phyloP scores from a whole-genome alignment of 2,113 vertebrate genomes.

The Drymodes brunneopygia region DNA sequence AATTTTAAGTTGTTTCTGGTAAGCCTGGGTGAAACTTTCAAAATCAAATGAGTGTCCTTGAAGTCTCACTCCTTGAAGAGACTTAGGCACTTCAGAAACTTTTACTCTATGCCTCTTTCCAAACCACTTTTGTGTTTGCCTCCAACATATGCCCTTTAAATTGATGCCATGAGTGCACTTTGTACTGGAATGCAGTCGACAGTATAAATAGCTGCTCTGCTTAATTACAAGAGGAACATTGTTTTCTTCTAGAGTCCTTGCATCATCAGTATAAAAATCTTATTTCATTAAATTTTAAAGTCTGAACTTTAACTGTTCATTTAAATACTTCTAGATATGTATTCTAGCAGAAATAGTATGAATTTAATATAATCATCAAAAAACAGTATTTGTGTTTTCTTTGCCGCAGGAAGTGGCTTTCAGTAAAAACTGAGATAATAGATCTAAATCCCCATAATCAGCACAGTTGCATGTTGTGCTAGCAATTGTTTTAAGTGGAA shows the following conservation, averaged over 20 bases:
- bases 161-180: conserved; percentile 35
- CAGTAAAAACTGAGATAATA: not conserved
- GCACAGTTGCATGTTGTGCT: not conserved
- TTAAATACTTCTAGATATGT: not conserved
- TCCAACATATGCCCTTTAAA: conserved; percentile 31
- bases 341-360: not conserved
- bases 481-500: not conserved
- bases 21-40: not conserved
- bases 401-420: not conserved
- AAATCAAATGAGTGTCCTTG: not conserved
- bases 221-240: conserved; percentile 30
- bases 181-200: not conserved
- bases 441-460: not conserved
- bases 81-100: not conserved
- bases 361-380: not conserved
- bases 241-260: not conserved
- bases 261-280: not conserved
- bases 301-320: not conserved
- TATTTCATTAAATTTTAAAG: not conserved
- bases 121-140: not conserved
- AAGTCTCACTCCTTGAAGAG: not conserved
- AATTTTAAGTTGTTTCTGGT: not conserved
- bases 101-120: not conserved
- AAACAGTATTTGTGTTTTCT: not conserved
- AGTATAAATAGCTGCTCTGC: conserved; percentile 28